A percentile compares a stretch with the other conserved stretches of the same genome.
Conservation (phyloP, 2,888 invertebrate species). For the Heterodera filipjevi region DNA sequence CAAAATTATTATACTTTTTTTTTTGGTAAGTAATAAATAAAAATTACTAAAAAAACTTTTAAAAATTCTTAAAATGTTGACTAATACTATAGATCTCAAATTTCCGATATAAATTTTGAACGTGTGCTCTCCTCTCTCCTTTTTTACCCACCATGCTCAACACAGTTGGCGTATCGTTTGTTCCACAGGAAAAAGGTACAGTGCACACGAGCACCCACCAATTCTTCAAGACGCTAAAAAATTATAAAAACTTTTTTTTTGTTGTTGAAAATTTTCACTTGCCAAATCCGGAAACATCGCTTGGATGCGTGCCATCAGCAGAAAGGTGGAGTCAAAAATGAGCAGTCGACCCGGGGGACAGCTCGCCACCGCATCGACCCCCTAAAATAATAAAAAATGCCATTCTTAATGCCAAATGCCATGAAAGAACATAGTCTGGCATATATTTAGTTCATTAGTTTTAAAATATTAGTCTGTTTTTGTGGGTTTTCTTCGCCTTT, state of each 20-base stretch:
- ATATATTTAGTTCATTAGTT: no score
- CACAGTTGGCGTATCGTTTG: slow-evolving; percentile 31
- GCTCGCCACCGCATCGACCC: slow-evolving; percentile 24
- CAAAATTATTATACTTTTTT: no score
- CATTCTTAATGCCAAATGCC: no score
- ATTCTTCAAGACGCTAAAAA: slow-evolving; percentile 36
- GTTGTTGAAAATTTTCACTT: neutral
- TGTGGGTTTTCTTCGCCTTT: neutral
- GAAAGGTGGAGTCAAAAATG: slow-evolving; percentile 39
- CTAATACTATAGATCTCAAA: no score
- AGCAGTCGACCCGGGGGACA: slow-evolving; percentile 19
- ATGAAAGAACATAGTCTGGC: no score
- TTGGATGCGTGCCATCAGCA: slow-evolving; percentile 37
- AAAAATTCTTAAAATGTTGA: no score
- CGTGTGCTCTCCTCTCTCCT: no score
- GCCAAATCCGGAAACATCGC: slow-evolving; percentile 34
- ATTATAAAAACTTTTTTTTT: neutral
- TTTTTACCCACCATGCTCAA: slow-evolving; percentile 28
- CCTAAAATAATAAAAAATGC: neutral
- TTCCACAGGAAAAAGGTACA: slow-evolving; percentile 39
- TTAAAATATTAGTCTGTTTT: no score
- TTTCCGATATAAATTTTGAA: no score
- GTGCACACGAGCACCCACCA: slow-evolving; percentile 30
- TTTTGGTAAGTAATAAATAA: no score
- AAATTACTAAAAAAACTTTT: no score